Conservation (phyloP, 2,888 invertebrate genomes). For the Ophion obscuratus region DNA sequence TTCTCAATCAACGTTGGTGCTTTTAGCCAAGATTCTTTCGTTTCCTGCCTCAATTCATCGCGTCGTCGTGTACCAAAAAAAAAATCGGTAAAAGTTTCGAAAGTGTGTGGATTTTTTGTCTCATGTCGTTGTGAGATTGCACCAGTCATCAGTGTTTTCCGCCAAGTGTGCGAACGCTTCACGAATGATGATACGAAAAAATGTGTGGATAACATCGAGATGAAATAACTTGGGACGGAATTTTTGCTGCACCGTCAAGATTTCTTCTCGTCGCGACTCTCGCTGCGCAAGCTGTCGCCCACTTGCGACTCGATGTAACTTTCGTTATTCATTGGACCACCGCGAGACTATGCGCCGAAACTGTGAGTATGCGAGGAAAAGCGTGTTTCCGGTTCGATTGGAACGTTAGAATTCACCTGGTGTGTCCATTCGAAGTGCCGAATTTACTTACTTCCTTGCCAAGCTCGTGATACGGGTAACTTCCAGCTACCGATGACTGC, state of each 20-base stretch:
- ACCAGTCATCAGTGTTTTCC: neutral
- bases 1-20: neutral
- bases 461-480: too few species aligned
- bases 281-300: neutral
- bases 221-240: neutral
- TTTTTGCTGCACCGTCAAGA: neutral
- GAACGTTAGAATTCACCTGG: neutral
- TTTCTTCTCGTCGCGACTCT: neutral
- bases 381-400: neutral
- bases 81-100: neutral
- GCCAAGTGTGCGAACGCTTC: neutral
- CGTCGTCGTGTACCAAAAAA: neutral
- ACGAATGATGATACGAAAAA: slow-evolving; percentile 32
- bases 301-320: slow-evolving; percentile 18
- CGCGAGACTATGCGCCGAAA: slow-evolving; percentile 2
- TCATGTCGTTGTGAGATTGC: neutral
- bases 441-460: too few species aligned
- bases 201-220: slow-evolving; percentile 16
- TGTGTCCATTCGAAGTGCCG: too few species aligned
- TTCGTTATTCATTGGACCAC: slow-evolving; percentile 31
- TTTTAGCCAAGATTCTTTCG: neutral
- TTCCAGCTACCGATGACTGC: too few species aligned
- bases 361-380: slow-evolving; percentile 2
- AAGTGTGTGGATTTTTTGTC: neutral
- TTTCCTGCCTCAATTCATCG: neutral